Conservation (phyloP, 2,888 invertebrate genomes). For the Macropis europaea region DNA sequence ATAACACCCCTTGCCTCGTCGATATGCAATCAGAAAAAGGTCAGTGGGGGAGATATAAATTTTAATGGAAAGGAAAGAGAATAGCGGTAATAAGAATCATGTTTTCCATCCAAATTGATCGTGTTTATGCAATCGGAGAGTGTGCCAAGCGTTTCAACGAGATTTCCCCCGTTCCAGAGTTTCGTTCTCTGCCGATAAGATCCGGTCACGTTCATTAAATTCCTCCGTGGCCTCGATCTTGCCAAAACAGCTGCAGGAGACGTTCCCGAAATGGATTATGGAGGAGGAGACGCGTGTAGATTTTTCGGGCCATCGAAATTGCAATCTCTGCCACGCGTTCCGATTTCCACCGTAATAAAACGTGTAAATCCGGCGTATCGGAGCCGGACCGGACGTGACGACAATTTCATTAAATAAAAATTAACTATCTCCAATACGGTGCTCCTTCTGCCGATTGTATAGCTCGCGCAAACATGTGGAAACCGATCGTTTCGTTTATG, state of each 20-base stretch:
- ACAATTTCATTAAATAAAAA: too few relatives aligned
- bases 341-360: constrained; percentile 45
- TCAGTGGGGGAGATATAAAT: constrained; percentile 4
- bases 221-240: constrained; percentile 50
- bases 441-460: too few relatives aligned
- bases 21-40: neutral
- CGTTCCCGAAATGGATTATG: constrained; percentile 53
- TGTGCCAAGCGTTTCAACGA: constrained; percentile 46
- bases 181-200: constrained; percentile 54
- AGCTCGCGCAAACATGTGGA: too few relatives aligned
- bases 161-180: constrained; percentile 16
- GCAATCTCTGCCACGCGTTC: constrained; percentile 47
- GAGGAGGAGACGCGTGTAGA: constrained; percentile 55
- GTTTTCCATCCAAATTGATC: constrained; percentile 48
- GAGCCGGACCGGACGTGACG: too few relatives aligned
- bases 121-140: constrained; percentile 45
- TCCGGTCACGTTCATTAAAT: constrained; percentile 66
- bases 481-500: too few relatives aligned
- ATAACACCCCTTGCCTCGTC: neutral
- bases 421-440: too few relatives aligned
- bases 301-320: constrained; percentile 45
- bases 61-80: neutral
- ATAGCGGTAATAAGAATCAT: constrained; percentile 47
- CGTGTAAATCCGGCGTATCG: neutral
- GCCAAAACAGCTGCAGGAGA: constrained; percentile 53